These are phyloP conservation scores for Plebejus melissa DNA, from an alignment of 2,888 invertebrate genomes.

Conservation along the genomic window DNA sequence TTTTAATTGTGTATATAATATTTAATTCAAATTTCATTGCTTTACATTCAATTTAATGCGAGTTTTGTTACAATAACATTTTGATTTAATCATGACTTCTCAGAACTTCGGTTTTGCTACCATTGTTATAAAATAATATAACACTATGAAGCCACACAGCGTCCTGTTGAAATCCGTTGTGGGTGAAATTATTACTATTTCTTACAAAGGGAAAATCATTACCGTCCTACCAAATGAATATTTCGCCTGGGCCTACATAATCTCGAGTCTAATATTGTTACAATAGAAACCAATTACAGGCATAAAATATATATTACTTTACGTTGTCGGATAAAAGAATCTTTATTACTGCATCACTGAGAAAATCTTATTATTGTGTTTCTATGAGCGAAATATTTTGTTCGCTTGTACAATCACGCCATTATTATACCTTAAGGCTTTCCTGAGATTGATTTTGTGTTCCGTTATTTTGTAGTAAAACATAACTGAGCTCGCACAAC, in stretches of 20 bases:
- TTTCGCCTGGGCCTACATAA: conserved; percentile 19
- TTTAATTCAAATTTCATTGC: no score
- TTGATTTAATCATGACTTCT: neutral
- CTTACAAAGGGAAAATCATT: conserved; percentile 23
- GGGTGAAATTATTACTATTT: conserved; percentile 14
- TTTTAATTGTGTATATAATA: no score
- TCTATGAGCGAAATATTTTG: conserved; percentile 8
- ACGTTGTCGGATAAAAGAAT: conserved; percentile 14
- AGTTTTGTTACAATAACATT: neutral
- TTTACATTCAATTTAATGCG: no score
- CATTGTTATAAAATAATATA: neutral
- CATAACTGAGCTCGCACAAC: neutral
- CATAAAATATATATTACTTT: conserved; percentile 23
- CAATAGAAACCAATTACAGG: conserved; percentile 26
- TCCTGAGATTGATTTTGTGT: conserved; percentile 1
- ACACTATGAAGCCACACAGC: neutral
- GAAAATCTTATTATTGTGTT: conserved; percentile 13
- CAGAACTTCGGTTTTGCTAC: neutral
- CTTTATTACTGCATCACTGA: conserved; percentile 13
- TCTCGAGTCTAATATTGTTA: conserved; percentile 19
- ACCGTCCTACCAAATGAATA: conserved; percentile 1
- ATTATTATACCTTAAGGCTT: conserved; percentile 14
- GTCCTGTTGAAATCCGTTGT: neutral
- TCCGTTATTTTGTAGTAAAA: neutral
- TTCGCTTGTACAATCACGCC: neutral